Base-by-base conservation (phyloP, 2,113 vertebrate genomes). In the Anolis carolinensis region DNA sequence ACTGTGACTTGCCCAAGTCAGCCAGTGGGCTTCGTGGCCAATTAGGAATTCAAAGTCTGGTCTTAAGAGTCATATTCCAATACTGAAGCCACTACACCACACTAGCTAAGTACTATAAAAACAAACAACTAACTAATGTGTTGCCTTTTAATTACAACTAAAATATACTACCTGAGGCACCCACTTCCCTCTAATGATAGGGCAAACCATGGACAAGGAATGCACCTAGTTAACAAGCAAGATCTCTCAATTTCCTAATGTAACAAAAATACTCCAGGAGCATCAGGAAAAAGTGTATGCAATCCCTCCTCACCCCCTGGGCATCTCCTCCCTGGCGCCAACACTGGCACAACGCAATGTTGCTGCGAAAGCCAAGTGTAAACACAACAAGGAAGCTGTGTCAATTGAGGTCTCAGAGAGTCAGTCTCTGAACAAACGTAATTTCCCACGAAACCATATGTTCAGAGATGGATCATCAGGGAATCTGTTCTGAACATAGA, bases 301-400 rank as follows among this genome's bases (percentile, higher is more conserved):
- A 62, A 39, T 11, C 32, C 62, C 62, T 62, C 34, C 34, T 23
- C 36, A 63, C 52, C 67, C 30, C n/a, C 20, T 8, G 30, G 14
- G 81, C 52, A 87, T 21, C 74, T 72, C 36, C 30, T 82, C 16
- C 20, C 67, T 72, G 78, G 77, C 52, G 70, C 39, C 52, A 73
- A 25, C 3, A 4, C 13, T 63, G 84, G 77, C 30, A 18, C 6
- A 2, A 11, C 5, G 10, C 9, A 9, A 21, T 2, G 1, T 8
- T 23, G 21, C n/a, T 67, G 65, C 23, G 21, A 18, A 65, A 65
- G 23, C 36, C 23, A n/a, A 72, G 52, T 65, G 25, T 72, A 83
- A 73, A 88, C 32, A 30, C 30, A 78, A 34, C 81, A 34, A 63
- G 59, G 59, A 68, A 52, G n/a, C 52, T 21, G 4, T n/a, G 10